Evolutionary conservation across 2,888 invertebrate species (phyloP), one percentile per base, ranked within the genome.

Genomic region (Leptogaster cylindrica): DNA sequence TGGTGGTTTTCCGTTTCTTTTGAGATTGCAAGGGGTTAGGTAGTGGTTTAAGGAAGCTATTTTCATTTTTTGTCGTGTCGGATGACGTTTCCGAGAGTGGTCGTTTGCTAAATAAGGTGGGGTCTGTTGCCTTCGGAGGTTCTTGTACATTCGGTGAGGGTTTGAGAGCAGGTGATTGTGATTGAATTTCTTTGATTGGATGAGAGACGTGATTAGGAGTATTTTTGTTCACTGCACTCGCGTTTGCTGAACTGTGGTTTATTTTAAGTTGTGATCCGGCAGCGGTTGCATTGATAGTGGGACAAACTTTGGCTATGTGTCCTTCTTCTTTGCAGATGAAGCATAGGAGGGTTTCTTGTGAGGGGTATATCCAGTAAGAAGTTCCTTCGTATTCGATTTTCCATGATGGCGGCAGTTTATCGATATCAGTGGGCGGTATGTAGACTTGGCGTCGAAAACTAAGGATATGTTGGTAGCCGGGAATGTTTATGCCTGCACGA

Each of bases 391-490:
- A 39, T 12, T 39, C 3, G 14, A 39, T 39, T 39, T 39, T 39
- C 39, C 39, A 39, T 5, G 39, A 39, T 39, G 39, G n/a, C n/a
- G 39, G 39, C 14, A 39, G 8, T 39, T 39, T 39, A 39, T 39
- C 8, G 3, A 39, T 39, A 8, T 39, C 39, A 39, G 12, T 14
- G 39, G 39, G 6, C 14, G 39, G 39, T 3, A 39, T 39, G 8
- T 39, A 39, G 3, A 39, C 39, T 39, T 8, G 39, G n/a, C 39
- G 39, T 14, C n/a, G 39, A 39, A 39, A 39, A 39, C n/a, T 39
- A 14, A 39, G n/a, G 39, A 39, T 39, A 39, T 39, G 39, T 39
- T 39, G 39, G 14, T 39, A 39, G n/a, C 39, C 39, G n/a, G 39
- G 39, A 8, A 39, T 39, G 14, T 39, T 39, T 39, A 39, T 39